Evolutionary conservation across 2,888 invertebrate genomes (phyloP), one percentile per base, ranked within the genome.

Genomic region (Masnerella sp.): DNA sequence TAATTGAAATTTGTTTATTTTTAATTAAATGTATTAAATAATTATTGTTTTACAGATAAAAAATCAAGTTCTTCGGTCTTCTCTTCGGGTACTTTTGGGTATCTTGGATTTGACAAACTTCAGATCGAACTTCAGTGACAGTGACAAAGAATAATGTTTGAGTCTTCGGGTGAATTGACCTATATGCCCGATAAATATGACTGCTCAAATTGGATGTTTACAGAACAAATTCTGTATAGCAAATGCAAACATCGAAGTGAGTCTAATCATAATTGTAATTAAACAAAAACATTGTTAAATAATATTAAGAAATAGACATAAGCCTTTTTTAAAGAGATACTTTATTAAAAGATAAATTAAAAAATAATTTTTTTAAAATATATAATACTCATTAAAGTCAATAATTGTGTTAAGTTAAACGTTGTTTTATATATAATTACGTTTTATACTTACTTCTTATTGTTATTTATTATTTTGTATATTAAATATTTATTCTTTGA

Each of bases 171-270:
- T 45, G 68, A 52, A 5, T 36, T 79, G 11, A 54, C 56, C 11
- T 76, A 76, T 62, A 79, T 80, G 79, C 79, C 80, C 17, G 58
- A 71, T 30, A 59, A 47, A 15, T 79, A 79, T 59, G 77, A 80
- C 58, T 62, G 45, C 18, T 65, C 76, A 15, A 76, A 71, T 30
- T 76, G 73, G 74, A 34, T 18, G 1, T 79, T 72, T 54, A 40
- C 69, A 7, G 65, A 70, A 30, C 45, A 22, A 59, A 49, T 71
- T 58, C 12, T 69, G 14, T 20, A 67, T 45, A 30, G 52, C 18
- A 22, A 68, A 25, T 56, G 51, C 54, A 71, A 69, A 7, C 61
- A 45, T 11, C 52, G 74, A 68, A 74, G 79, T 79, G 62, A 77
- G 79, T 76, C 17, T 32, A 34, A 38, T 36, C 4, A 15, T 43